Evolutionary conservation across 1,140 invertebrate genomes (phyloP), one percentile per base, ranked within the genome.

Genomic region (Magallana gigas): DNA sequence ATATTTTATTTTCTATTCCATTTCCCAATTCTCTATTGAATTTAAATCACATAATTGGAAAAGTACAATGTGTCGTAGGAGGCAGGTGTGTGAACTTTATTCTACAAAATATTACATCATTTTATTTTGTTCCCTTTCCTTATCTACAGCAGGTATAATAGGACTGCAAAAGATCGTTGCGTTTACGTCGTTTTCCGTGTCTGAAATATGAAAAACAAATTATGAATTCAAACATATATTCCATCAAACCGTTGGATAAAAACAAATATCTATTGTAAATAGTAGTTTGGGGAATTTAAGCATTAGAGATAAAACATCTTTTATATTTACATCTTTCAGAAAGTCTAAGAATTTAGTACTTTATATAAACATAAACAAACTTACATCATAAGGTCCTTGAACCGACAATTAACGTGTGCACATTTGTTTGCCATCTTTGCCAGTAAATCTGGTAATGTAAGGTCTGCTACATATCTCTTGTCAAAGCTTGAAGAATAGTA

Each of bases 381-480:
- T 76, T 76, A 76, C 68, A 36, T 11, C 12, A 76, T 29, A 12
- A 76, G 68, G 29, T 29, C 68, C 23, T 76, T 76, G 12, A 12
- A 76, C 8, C 68, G 68, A 36, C 68, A 76, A 76, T 76, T 36
- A 29, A 76, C 23, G 36, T 76, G 68, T 36, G 68, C 68, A 76
- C 68, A 76, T 36, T 9, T 76, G 14, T 76, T 76, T 36, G 23
- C 68, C 12, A 29, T 23, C 23, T 12, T 76, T 12, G 68, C 68
- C 23, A 76, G 23, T 76, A 76, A 76, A 76, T 29, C 68, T 11
- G 68, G 68, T 36, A 76, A 76, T 11, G 68, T 76, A 9, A 76
- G 36, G 23, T 76, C 68, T 76, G 68, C 68, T 12, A 76, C 68
- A 76, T 76, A 76, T 76, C 68, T 76, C 36, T 76, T 76, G 23